Evolutionary conservation across 2,797 vertebrate genomes (phyloP), one percentile per base, ranked within the genome.

Genomic region (Anomalospiza imberbis): DNA sequence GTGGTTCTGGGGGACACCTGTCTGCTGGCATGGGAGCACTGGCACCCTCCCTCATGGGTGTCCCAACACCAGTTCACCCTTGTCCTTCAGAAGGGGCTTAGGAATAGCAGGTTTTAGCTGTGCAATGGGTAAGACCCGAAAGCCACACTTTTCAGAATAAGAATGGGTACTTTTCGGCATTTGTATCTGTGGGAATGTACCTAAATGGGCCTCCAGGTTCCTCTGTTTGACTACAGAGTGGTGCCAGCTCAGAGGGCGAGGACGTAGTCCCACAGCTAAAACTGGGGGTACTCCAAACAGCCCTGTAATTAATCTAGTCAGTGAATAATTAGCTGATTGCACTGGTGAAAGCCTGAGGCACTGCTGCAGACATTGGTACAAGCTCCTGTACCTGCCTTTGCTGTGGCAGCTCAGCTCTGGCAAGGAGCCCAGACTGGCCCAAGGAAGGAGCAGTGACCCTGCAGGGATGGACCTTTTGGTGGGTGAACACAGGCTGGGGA

Each of bases 391-490:
- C 17, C 48, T 62, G 58, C 58, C 57, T 36, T 32, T 0, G 2
- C n/a, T 2, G 3, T 3, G 20, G 36, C 16, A 81, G 26, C 66
- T 55, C n/a, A 12, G 66, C 26, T 17, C n/a, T 58, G 71, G 10
- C 0, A 0, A 38, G 83, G 50, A 72, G 68, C 31, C 44, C n/a
- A 26, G n/a, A 5, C 22, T 8, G n/a, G 36, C 50, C 60, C 1
- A 0, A 40, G 57, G 31, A n/a, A 18, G n/a, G 26, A 50, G 50
- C 3, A 4, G 36, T 17, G 40, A 8, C 71, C 65, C 42, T 12
- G 3, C 1, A 4, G 66, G 42, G 20, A 36, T 2, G 10, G 34
- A 15, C 16, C 20, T 44, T 21, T 4, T 0, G 0, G 44, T 7
- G 12, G 18, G 13, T 65, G 40, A 40, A 0, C 2, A 0, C 11